Evolutionary conservation across 2,797 vertebrate species (phyloP), one percentile per base, ranked within the genome.

Genomic region (Meda fulgida): DNA sequence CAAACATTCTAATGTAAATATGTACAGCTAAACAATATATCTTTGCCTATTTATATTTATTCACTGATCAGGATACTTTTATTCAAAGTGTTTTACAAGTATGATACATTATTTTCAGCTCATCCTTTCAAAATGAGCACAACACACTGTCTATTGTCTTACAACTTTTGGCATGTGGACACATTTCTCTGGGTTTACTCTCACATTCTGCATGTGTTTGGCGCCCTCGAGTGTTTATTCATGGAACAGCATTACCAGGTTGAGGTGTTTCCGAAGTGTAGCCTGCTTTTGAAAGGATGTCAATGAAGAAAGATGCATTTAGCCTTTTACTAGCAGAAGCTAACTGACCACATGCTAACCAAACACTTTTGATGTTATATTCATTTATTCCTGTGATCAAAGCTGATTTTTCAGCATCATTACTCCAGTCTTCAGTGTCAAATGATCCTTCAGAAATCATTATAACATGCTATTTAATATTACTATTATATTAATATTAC

Each of bases 161-260:
- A 18, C 29, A 3, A 18, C 34, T 5, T 38, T 31, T 46, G 29
- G 34, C 21, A 60, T 53, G 14, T 46, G 76, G 38, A 63, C n/a
- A 0, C 4, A 11, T 29, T 78, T 63, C 36, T 63, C n/a, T 16
- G 3, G 13, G 8, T 6, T 40, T 2, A 53, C 13, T 5, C 14
- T 80, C 46, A 51, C 1, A 21, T 36, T 63, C 34, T 81, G 65
- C 16, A 53, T 34, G 21, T 6, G 23, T 81, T 55, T 81, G 79
- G 23, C 34, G 48, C 79, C 65, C 65, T 81, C 79, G 16, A 13
- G 65, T 69, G 79, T 66, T 48, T 5, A 34, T 65, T 65, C 3
- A n/a, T 34, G 58, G 18, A 67, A 16, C 1, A 1, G 46, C 43
- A 80, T 13, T 10, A 63, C 23, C 34, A 38, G 66, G 10, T 21